phyloP scores from a whole-genome alignment of 2,113 vertebrate species.

The Caranx ignobilis region DNA sequence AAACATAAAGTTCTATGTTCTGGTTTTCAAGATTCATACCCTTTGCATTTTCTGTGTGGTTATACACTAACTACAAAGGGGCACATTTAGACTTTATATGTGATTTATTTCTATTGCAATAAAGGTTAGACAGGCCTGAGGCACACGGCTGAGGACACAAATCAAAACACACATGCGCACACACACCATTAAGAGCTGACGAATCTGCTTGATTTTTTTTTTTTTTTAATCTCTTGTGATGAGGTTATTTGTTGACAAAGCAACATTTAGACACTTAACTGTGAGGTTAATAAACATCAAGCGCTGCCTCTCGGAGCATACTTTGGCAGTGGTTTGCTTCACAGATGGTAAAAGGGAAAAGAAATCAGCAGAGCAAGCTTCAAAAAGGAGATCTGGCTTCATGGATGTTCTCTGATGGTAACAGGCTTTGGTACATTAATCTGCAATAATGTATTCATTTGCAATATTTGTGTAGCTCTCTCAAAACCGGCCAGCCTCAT shows the following conservation, averaged over 20 bases:
- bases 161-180: background rate
- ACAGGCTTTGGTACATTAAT: background rate
- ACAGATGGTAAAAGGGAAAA: background rate
- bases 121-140: constrained; percentile 46
- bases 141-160: constrained; percentile 38
- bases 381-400: background rate
- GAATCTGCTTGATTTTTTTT: constrained; percentile 1
- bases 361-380: background rate
- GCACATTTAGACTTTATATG: constrained; percentile 78
- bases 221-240: background rate
- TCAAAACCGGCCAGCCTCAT: background rate
- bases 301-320: background rate
- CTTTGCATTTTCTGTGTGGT: constrained; percentile 46
- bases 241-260: constrained; percentile 34
- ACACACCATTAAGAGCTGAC: background rate
- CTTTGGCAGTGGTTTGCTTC: background rate
- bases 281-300: constrained; percentile 8
- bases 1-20: too few relatives aligned
- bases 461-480: background rate
- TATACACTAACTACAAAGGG: constrained; percentile 72
- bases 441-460: background rate
- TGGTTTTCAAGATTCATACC: constrained; percentile 11
- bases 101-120: constrained; percentile 73
- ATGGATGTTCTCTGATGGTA: too few relatives aligned
- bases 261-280: constrained; percentile 9